Conservation (phyloP, 2,113 vertebrate species). For the Nothobranchius kuhntae region DNA sequence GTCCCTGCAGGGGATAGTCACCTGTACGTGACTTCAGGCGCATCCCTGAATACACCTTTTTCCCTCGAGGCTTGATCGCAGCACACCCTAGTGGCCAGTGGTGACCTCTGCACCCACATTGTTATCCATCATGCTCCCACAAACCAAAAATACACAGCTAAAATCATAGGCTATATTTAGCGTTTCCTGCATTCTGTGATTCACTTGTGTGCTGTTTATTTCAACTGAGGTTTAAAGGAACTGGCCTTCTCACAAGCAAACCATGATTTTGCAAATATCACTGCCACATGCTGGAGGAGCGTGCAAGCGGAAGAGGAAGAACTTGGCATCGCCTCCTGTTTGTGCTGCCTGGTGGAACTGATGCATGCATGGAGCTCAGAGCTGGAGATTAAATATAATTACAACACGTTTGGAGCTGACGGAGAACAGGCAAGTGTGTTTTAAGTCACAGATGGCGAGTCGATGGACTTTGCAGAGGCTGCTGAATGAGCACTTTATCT, state of each 20-base stretch:
- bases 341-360: constrained; percentile 34
- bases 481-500: constrained; percentile 43
- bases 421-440: constrained; percentile 35
- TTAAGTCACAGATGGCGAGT: constrained; percentile 41
- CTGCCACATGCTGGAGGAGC: constrained; percentile 4
- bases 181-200: constrained; percentile 34
- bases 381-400: constrained; percentile 7
- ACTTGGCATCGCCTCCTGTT: constrained; percentile 29
- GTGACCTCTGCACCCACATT: constrained; percentile 1
- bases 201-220: constrained; percentile 28
- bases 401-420: background rate
- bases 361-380: background rate
- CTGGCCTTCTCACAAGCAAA: constrained; percentile 28
- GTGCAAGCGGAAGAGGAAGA: constrained; percentile 1
- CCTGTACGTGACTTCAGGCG: too few species aligned
- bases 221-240: constrained; percentile 11
- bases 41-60: too few species aligned
- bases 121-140: constrained; percentile 42
- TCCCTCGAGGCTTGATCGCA: too few species aligned
- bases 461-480: constrained; percentile 40
- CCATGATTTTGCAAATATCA: constrained; percentile 20
- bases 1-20: too few species aligned
- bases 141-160: constrained; percentile 47
- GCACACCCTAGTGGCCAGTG: too few species aligned
- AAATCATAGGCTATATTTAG: constrained; percentile 51